Conservation (phyloP, 2,797 vertebrate genomes). For the Tenualosa ilisha region DNA sequence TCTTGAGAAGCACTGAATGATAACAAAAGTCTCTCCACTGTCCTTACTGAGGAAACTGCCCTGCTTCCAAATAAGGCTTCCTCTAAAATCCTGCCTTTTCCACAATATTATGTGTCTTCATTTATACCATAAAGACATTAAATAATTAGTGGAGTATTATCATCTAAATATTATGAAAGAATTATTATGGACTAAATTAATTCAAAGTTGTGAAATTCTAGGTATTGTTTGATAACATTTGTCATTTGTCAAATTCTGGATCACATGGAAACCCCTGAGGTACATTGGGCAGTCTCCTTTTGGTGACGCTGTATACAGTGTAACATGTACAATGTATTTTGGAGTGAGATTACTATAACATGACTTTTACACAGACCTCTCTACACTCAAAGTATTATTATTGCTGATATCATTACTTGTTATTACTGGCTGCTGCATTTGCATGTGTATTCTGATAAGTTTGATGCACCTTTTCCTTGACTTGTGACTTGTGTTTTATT, state of each 20-base stretch:
- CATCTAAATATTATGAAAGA: not conserved
- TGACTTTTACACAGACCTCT: constrained; percentile 30
- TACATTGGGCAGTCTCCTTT: constrained; percentile 11
- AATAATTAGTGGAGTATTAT: not conserved
- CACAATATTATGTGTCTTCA: not conserved
- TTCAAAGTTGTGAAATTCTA: not conserved
- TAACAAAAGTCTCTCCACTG: not conserved
- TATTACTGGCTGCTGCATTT: constrained; percentile 48
- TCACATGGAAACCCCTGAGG: not conserved
- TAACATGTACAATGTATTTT: constrained; percentile 30
- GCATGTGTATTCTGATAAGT: constrained; percentile 43
- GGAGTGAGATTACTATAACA: constrained; percentile 20
- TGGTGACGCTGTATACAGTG: constrained; percentile 20
- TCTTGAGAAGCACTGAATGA: constrained; percentile 7
- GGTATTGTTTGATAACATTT: not conserved
- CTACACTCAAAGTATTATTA: constrained; percentile 27
- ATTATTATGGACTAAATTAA: not conserved
- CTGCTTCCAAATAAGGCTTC: constrained; percentile 2
- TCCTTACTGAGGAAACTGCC: not conserved
- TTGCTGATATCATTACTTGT: constrained; percentile 37
- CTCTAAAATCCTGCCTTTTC: not conserved
- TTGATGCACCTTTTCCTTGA: constrained; percentile 38
- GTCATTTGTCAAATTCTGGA: not conserved
- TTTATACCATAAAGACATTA: not conserved
- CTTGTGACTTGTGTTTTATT: constrained; percentile 46